phyloP scores from a whole-genome alignment of 2,113 vertebrate genomes.

The Hypomesus transpacificus region DNA sequence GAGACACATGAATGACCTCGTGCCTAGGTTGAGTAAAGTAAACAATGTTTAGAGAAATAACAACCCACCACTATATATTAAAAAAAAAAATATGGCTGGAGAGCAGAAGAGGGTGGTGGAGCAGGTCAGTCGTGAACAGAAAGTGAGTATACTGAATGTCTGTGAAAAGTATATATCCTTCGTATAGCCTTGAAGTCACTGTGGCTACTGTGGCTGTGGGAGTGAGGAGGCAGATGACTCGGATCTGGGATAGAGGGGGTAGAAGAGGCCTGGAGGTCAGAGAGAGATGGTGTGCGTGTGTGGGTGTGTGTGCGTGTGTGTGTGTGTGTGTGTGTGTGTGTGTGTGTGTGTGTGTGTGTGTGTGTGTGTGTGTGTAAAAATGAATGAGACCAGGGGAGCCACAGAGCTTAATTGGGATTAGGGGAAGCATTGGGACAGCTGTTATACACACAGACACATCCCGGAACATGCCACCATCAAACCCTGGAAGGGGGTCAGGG shows the following conservation, averaged over 20 bases:
- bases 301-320: constrained; percentile 35
- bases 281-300: constrained; percentile 9
- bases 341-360: constrained; percentile 33
- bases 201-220: neutral
- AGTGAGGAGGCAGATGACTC: neutral
- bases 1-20: no score
- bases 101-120: no score
- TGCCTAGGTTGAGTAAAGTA: no score
- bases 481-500: neutral
- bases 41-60: no score
- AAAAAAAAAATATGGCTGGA: no score
- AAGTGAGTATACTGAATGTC: no score
- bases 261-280: constrained; percentile 40
- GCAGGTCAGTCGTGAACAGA: no score
- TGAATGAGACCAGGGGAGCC: constrained; percentile 57
- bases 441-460: constrained; percentile 44
- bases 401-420: constrained; percentile 60
- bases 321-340: neutral
- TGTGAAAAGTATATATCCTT: no score
- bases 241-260: neutral
- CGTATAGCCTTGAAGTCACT: neutral
- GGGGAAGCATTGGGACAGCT: constrained; percentile 51
- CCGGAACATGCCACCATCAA: neutral
- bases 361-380: constrained; percentile 41
- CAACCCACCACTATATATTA: no score